Evolutionary conservation across 2,888 invertebrate genomes (phyloP), one percentile per base, ranked within the genome.

Genomic region (Drosophila diplacantha): DNA sequence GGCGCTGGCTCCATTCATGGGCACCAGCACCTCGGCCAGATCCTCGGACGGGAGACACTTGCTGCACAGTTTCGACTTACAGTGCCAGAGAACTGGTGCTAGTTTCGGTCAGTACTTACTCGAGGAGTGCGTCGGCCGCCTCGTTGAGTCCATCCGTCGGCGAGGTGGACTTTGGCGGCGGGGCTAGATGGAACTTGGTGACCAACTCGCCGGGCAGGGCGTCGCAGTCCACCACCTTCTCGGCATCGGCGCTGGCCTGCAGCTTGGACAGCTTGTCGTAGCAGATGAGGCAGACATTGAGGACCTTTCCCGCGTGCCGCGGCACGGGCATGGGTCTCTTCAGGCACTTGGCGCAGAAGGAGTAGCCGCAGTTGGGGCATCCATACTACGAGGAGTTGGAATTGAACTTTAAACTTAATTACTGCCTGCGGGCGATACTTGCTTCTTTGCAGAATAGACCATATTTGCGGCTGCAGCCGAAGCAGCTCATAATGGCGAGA

Each of bases 271-370:
- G 68, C 65, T 85, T 88, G 34, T 88, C 88, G 38, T 71, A 88
- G 69, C 87, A 87, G 18, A 84, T 89, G 67, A 90, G 89, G 78
- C 93, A 93, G 49, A 95, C 94, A 88, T 92, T 93, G 54, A 91
- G 90, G 80, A 92, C 91, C 44, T 90, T 89, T 73, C 91, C 90
- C 12, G 73, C 77, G 6, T 91, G 89, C 83, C 92, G 92, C 11
- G 93, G 90, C 61, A 95, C 88, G 77, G 91, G 91, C 64, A 91
- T 89, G 87, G 93, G 93, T 76, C 93, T 91, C 73, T 92, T 92
- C 47, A 96, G 89, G 87, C 96, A 96, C 87, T 93, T 95, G 63
- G 91, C 91, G 86, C 96, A 96, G 88, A 93, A 95, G 46, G 95
- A 93, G 88, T 93, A 93, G 31, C 95, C 95, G 89, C 96, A 96